Evolutionary conservation across 2,797 vertebrate genomes (phyloP).

Genomic region (Gymnopithys bicolor): DNA sequence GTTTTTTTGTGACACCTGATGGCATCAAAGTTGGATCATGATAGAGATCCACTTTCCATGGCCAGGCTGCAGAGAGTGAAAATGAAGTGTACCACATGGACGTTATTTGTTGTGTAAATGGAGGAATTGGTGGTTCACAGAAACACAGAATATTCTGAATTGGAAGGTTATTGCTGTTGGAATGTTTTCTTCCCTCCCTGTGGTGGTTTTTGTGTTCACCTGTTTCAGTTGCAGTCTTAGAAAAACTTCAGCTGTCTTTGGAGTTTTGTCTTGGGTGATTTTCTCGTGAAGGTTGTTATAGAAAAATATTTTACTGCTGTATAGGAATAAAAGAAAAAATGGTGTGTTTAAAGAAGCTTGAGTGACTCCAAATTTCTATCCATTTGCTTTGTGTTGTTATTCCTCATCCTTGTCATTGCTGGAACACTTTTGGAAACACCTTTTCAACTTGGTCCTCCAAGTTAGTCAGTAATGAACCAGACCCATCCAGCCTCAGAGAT

Average conservation of each 20-base stretch:
- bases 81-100: background rate
- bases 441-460: background rate
- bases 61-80: background rate
- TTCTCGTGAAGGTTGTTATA: background rate
- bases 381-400: background rate
- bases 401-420: background rate
- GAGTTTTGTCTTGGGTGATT: background rate
- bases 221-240: background rate
- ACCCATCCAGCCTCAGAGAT: background rate
- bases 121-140: background rate
- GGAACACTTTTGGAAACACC: background rate
- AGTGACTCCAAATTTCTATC: background rate
- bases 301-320: background rate
- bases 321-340: background rate
- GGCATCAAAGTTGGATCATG: background rate
- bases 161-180: background rate
- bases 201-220: background rate
- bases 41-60: background rate
- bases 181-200: background rate
- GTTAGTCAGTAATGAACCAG: background rate
- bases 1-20: background rate
- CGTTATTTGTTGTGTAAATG: background rate
- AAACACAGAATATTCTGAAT: background rate
- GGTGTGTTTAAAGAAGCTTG: background rate
- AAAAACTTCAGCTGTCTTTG: background rate